Evolutionary conservation across 2,113 vertebrate species (phyloP).

Genomic region (Irena cyanogastra): DNA sequence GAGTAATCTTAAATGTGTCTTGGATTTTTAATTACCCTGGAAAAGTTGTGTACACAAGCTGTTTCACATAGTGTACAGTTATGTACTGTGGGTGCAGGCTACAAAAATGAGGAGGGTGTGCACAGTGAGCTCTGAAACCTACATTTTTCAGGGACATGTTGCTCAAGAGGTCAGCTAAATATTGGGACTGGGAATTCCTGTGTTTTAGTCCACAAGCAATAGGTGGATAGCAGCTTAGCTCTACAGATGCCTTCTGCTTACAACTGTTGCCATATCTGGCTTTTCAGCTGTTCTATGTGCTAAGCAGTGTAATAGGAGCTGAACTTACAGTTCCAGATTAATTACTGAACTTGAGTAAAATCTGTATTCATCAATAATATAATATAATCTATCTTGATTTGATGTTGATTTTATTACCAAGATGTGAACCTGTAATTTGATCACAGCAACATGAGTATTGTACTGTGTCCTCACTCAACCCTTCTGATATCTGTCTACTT

Average conservation of each 20-base stretch:
- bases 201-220: background rate
- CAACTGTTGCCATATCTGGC: background rate
- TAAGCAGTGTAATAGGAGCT: background rate
- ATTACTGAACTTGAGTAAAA: background rate
- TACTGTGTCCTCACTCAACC: background rate
- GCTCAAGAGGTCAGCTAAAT: background rate
- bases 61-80: background rate
- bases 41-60: background rate
- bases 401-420: background rate
- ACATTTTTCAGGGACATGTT: background rate
- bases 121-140: background rate
- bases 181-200: background rate
- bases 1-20: background rate
- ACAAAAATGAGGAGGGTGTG: background rate
- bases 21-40: background rate
- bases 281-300: background rate
- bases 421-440: background rate
- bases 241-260: background rate
- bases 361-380: background rate
- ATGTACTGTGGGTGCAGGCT: background rate
- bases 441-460: background rate
- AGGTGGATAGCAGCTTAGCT: background rate
- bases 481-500: background rate
- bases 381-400: background rate
- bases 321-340: background rate